Percentiles rank a stretch among this genome's conserved stretches.
These are phyloP conservation scores for Epiblema foenella DNA, from an alignment of 2,888 invertebrate species.

Conservation along the genomic window DNA sequence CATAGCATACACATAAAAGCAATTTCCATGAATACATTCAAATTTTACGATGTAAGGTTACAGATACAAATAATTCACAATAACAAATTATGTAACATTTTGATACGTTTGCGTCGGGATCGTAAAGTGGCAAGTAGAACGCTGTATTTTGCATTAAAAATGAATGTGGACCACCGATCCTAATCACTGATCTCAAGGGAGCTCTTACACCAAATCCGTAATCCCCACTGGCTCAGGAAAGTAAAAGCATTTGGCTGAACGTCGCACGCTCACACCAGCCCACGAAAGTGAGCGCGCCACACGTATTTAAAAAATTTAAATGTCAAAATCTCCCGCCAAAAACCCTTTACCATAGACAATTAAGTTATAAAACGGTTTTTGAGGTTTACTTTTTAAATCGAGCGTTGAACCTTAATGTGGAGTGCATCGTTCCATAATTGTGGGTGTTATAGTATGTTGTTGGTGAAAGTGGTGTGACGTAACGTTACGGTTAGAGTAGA, in stretches of 20 bases:
- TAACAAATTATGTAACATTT: too few species aligned
- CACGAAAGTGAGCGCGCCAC: slow-evolving; percentile 74
- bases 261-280: slow-evolving; percentile 70
- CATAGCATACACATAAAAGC: too few species aligned
- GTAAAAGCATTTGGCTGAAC: slow-evolving; percentile 75
- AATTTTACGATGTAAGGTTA: too few species aligned
- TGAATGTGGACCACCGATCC: slow-evolving; percentile 8
- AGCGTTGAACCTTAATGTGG: slow-evolving; percentile 75
- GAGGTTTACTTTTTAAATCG: slow-evolving; percentile 55
- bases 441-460: slow-evolving; percentile 67
- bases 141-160: background rate
- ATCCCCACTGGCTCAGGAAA: slow-evolving; percentile 80
- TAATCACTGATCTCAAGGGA: slow-evolving; percentile 25
- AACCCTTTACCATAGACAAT: slow-evolving; percentile 48
- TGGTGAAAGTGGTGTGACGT: slow-evolving; percentile 82
- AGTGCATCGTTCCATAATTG: slow-evolving; percentile 65
- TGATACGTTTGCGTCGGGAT: background rate
- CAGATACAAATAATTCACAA: too few species aligned
- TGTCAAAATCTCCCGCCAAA: slow-evolving; percentile 68
- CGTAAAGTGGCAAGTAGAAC: background rate
- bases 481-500: slow-evolving; percentile 75
- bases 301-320: slow-evolving; percentile 59
- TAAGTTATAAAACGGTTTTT: slow-evolving; percentile 51
- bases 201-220: slow-evolving; percentile 44
- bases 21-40: too few species aligned